Evolutionary conservation across 2,113 vertebrate genomes (phyloP).

Genomic region (Tragelaphus scriptus): DNA sequence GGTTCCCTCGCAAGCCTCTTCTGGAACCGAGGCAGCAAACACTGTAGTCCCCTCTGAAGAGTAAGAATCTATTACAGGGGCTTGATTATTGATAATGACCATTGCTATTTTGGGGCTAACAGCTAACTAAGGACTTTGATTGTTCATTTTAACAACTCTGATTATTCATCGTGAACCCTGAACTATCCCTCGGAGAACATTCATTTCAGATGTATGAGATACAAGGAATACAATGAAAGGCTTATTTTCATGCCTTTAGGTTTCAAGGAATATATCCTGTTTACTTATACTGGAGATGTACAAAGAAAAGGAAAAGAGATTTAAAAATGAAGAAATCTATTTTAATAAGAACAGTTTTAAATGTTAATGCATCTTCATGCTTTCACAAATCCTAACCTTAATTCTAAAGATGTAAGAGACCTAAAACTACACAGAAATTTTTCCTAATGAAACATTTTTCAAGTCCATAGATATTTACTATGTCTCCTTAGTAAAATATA

Average conservation of each 20-base stretch:
- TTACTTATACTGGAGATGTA: slow-evolving; percentile 10
- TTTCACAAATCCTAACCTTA: not conserved
- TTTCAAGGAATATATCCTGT: slow-evolving; percentile 24
- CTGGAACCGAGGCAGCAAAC: slow-evolving; percentile 25
- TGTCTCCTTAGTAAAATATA: not conserved
- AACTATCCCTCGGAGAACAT: slow-evolving; percentile 11
- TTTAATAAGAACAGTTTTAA: not conserved
- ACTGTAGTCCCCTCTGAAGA: not conserved
- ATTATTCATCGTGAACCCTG: slow-evolving; percentile 21
- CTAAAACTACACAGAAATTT: not conserved
- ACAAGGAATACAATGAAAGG: not conserved
- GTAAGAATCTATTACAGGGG: not conserved
- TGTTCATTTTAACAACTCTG: slow-evolving; percentile 31
- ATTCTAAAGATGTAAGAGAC: not conserved
- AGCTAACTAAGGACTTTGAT: slow-evolving; percentile 21
- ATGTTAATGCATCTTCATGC: not conserved
- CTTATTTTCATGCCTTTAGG: not conserved
- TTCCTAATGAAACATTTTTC: slow-evolving; percentile 1
- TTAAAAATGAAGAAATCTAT: not conserved
- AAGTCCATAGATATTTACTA: not conserved
- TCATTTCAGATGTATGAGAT: slow-evolving; percentile 14
- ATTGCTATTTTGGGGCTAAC: slow-evolving; percentile 54
- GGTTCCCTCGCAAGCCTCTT: not conserved
- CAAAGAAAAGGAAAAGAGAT: slow-evolving; percentile 2
- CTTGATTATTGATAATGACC: slow-evolving; percentile 38